A percentile compares a stretch with the other conserved stretches of the same genome.
Evolutionary conservation across 2,797 vertebrate species (phyloP).

Genomic region (Lithobates sylvaticus): DNA sequence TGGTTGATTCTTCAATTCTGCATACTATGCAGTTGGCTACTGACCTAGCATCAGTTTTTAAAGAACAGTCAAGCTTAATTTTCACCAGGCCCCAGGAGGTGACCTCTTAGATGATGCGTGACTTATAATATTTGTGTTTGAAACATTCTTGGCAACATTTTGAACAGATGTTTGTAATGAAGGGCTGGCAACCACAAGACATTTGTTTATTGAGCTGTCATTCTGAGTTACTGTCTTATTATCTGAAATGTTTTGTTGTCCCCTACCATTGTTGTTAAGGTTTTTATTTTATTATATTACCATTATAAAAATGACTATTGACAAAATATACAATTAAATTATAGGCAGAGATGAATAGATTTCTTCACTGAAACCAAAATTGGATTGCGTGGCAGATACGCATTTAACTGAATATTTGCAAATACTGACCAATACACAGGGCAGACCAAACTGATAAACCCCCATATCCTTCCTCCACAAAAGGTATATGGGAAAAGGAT

Average conservation of each 20-base stretch:
- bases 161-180: background rate
- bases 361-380: too few species aligned
- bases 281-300: too few species aligned
- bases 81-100: background rate
- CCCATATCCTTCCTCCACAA: too few species aligned
- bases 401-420: too few species aligned
- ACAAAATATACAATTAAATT: too few species aligned
- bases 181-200: background rate
- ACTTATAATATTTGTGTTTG: background rate
- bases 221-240: background rate
- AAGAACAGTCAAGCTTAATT: background rate
- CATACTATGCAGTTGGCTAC: background rate
- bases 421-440: too few species aligned
- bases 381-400: too few species aligned
- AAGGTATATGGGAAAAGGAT: too few species aligned
- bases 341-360: too few species aligned
- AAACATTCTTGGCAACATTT: background rate
- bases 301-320: too few species aligned
- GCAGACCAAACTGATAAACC: too few species aligned
- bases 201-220: constrained; percentile 4
- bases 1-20: background rate
- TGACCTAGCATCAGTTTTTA: background rate
- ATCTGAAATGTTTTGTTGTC: background rate
- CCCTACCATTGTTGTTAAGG: background rate
- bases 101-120: background rate